Conservation (phyloP, 1,140 invertebrate genomes). For the Zaprionus ghesquierei region DNA sequence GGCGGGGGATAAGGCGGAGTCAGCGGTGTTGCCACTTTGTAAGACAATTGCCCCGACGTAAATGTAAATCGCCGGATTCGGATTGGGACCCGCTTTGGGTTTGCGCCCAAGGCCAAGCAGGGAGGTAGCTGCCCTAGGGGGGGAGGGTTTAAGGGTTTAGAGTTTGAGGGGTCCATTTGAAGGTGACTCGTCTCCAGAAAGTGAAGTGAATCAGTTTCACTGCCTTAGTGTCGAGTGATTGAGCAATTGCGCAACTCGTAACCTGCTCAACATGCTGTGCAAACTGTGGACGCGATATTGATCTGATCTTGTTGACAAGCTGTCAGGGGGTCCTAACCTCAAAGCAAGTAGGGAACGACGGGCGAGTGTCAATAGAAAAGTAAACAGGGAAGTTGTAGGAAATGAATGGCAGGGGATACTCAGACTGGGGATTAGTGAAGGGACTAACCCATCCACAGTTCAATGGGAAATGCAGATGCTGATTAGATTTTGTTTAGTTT, state of each 20-base stretch:
- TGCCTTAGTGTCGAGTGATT: constrained; percentile 19
- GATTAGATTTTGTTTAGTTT: no score
- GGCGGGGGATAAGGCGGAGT: background rate
- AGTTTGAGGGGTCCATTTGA: constrained; percentile 3
- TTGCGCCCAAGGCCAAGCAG: background rate
- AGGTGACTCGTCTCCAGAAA: constrained; percentile 3
- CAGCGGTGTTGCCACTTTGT: constrained; percentile 68
- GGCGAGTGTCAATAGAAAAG: background rate
- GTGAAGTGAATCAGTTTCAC: constrained; percentile 17
- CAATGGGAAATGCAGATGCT: no score
- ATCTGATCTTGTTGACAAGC: background rate
- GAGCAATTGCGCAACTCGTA: constrained; percentile 32
- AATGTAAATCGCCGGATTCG: constrained; percentile 58
- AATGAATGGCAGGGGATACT: background rate
- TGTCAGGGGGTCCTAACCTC: background rate
- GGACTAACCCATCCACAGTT: no score
- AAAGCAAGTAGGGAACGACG: background rate
- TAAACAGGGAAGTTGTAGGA: background rate
- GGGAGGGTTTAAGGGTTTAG: background rate
- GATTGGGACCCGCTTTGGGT: constrained; percentile 40
- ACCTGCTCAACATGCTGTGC: constrained; percentile 15
- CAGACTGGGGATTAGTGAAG: background rate
- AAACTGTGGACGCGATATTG: background rate
- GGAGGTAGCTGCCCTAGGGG: background rate
- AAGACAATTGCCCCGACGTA: constrained; percentile 62